Evolutionary conservation across 2,888 invertebrate species (phyloP), one percentile per base, ranked within the genome.

Genomic region (Chesias legatella): DNA sequence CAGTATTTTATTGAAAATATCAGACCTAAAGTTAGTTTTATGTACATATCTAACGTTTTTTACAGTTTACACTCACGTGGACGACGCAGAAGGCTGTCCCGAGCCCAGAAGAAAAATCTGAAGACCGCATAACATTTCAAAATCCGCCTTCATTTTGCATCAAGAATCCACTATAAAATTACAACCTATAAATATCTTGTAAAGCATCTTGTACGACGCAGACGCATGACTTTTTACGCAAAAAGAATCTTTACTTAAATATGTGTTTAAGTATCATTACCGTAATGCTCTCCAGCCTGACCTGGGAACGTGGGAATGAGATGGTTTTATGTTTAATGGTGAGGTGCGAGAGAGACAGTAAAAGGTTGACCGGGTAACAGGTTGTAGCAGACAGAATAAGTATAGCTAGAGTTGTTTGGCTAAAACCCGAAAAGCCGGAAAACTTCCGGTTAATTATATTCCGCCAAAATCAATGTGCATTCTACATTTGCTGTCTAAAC

Each of bases 231-330:
- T 78, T 80, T 80, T 83, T 77, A 59, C 55, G 62, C 67, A 84
- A 84, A 85, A 81, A 78, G 71, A 73, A 76, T 72, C 74, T 79
- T 80, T 74, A 84, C 84, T 83, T 84, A 85, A 84, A 86, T 85
- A 81, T 85, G 84, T 85, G 78, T 85, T 85, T 84, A 84, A 79
- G 82, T 85, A 84, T 85, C 81, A 86, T 88, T 86, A 88, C 83
- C 60, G 80, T 84, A 83, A 85, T 83, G 75, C 75, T 67, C 75
- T 73, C 60, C 55, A 67, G 73, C 67, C 79, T 85, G 85, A 86
- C 85, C 85, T 69, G 76, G 70, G 75, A 72, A 73, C 56, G 73
- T 52, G 48, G 29, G 71, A 81, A 41, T 5, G 61, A 54, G 79
- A 82, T 40, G 48, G 58, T 10, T 41, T 23, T 27, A 34, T 57